phyloP scores from a whole-genome alignment of 2,797 vertebrate species.

The Streptopelia turtur region DNA sequence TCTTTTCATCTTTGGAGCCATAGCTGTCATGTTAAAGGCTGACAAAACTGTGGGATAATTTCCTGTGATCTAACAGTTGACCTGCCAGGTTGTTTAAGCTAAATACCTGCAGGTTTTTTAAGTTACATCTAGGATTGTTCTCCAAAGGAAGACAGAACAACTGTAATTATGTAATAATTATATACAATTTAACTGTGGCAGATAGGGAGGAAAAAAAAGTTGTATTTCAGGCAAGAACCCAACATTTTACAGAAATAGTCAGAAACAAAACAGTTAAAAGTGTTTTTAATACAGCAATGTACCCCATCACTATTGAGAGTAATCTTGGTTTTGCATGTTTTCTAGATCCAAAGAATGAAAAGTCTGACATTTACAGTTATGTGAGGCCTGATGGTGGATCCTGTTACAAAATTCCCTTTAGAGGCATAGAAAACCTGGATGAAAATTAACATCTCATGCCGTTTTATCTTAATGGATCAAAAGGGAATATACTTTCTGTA shows the following conservation, averaged over 20 bases:
- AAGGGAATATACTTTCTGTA: conserved; percentile 36
- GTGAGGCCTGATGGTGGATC: conserved; percentile 57
- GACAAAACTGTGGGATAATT: neutral
- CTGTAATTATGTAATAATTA: conserved; percentile 60
- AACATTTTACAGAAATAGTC: conserved; percentile 25
- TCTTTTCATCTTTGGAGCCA: neutral
- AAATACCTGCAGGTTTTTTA: conserved; percentile 25
- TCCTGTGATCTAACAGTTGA: conserved; percentile 13
- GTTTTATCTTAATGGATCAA: conserved; percentile 58
- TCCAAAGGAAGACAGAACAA: conserved; percentile 4
- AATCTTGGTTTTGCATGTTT: conserved; percentile 66
- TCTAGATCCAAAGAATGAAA: conserved; percentile 33
- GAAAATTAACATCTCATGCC: conserved; percentile 50
- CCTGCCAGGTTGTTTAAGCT: conserved; percentile 32
- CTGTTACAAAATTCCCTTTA: conserved; percentile 68
- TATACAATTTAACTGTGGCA: conserved; percentile 39
- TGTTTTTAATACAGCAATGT: conserved; percentile 63
- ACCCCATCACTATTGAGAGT: conserved; percentile 41
- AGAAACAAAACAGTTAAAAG: conserved; percentile 68
- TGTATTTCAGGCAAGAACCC: neutral
- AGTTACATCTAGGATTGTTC: conserved; percentile 11
- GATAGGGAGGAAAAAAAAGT: conserved; percentile 3
- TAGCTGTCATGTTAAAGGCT: neutral
- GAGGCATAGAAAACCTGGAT: conserved; percentile 57
- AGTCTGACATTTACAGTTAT: conserved; percentile 22